Evolutionary conservation across 1,140 invertebrate genomes (phyloP).

Genomic region (Euglossa dilemma): DNA sequence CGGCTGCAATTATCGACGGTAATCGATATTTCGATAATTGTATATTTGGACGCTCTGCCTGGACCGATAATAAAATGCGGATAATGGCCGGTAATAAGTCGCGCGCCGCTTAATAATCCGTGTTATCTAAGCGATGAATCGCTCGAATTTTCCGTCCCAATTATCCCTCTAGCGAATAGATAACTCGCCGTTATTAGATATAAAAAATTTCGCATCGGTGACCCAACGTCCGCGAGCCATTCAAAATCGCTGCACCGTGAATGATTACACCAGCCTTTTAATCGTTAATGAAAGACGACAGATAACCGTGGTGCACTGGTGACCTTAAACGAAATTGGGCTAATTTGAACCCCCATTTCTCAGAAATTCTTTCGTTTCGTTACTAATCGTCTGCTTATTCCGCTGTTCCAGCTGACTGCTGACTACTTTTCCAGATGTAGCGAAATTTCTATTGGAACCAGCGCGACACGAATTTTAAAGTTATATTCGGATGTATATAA

Average conservation of each 20-base stretch:
- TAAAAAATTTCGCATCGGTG: not conserved
- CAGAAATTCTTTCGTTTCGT: not conserved
- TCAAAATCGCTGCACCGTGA: not conserved
- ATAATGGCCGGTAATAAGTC: slow-evolving; percentile 35
- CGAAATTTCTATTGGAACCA: no score
- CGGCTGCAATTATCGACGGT: slow-evolving; percentile 70
- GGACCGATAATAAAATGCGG: slow-evolving; percentile 23
- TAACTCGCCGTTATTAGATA: not conserved
- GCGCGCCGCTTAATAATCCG: not conserved
- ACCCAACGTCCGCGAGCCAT: not conserved
- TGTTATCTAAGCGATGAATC: not conserved
- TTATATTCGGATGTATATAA: no score
- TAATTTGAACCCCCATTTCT: not conserved
- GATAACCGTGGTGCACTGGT: not conserved
- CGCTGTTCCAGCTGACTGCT: no score
- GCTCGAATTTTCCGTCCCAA: slow-evolving; percentile 5
- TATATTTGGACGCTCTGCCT: slow-evolving; percentile 44
- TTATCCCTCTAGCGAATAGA: not conserved
- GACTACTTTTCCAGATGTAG: no score
- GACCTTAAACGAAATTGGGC: not conserved
- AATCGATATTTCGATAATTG: slow-evolving; percentile 54
- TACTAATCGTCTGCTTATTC: not conserved
- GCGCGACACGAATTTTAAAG: no score
- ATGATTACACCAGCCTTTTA: not conserved
- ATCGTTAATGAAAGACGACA: slow-evolving; percentile 1